Evolutionary conservation across 2,797 vertebrate species (phyloP).

Genomic region (Thunnus albacares): DNA sequence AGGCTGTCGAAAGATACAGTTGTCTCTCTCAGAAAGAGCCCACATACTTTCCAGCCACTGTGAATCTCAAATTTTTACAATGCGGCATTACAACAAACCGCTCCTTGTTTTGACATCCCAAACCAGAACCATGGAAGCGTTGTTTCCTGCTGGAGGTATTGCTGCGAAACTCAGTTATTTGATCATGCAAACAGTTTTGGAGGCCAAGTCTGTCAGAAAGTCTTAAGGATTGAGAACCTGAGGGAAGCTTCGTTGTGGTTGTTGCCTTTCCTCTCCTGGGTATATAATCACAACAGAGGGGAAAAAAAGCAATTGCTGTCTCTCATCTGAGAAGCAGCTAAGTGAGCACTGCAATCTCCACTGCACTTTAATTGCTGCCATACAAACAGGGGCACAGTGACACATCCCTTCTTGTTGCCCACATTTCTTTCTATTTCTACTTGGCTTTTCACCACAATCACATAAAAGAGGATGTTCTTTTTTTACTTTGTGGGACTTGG

Average conservation of each 20-base stretch:
- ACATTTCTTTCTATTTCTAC: constrained; percentile 44
- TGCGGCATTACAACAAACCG: constrained; percentile 56
- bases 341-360: constrained; percentile 34
- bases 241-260: constrained; percentile 42
- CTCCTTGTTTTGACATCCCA: constrained; percentile 68
- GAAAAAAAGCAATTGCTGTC: background rate
- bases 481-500: constrained; percentile 22
- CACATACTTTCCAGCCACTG: constrained; percentile 67
- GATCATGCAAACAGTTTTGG: constrained; percentile 39
- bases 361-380: constrained; percentile 62
- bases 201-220: constrained; percentile 37
- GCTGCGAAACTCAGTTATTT: constrained; percentile 25
- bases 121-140: constrained; percentile 52
- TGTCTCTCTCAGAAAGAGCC: constrained; percentile 62
- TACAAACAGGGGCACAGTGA: constrained; percentile 50
- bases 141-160: constrained; percentile 66
- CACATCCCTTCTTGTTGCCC: constrained; percentile 37
- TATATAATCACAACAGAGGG: constrained; percentile 46
- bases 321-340: background rate
- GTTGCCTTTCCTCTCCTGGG: constrained; percentile 35
- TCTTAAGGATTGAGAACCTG: constrained; percentile 26
- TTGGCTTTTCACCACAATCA: constrained; percentile 42
- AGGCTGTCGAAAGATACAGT: constrained; percentile 45
- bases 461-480: constrained; percentile 34
- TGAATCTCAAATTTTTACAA: constrained; percentile 61